Evolutionary conservation across 2,113 vertebrate genomes (phyloP).

Genomic region (Protomyctophum bolini): DNA sequence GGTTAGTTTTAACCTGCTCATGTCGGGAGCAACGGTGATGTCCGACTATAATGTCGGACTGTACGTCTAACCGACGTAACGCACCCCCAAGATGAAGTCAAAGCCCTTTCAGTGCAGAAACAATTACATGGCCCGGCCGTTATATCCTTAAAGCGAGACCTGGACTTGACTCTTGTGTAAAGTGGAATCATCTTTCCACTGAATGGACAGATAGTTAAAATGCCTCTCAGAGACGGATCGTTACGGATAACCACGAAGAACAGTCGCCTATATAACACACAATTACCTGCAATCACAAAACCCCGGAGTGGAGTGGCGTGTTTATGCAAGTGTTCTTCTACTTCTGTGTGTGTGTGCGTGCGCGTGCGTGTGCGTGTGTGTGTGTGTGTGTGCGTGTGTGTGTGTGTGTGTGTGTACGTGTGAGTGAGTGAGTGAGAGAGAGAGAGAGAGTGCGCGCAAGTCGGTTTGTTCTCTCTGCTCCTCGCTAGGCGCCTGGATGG

Average conservation of each 20-base stretch:
- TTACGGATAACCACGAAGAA: constrained; percentile 77
- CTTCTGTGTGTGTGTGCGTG: constrained; percentile 27
- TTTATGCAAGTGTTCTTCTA: constrained; percentile 76
- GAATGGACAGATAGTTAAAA: constrained; percentile 70
- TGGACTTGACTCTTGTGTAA: constrained; percentile 58
- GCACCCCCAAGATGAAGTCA: constrained; percentile 12
- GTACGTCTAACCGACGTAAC: no score
- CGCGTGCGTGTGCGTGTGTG: constrained; percentile 14
- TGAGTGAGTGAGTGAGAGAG: neutral
- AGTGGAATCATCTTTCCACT: constrained; percentile 73
- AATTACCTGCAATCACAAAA: constrained; percentile 79
- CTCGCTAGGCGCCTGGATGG: constrained; percentile 58
- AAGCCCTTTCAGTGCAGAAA: constrained; percentile 30
- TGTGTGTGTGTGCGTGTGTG: constrained; percentile 5
- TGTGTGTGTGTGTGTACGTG: no score
- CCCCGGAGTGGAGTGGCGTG: constrained; percentile 60
- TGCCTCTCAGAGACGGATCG: constrained; percentile 65
- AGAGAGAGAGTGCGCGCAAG: neutral
- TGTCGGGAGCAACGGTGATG: no score
- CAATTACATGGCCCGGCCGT: constrained; percentile 47
- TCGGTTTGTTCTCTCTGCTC: constrained; percentile 41
- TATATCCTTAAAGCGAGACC: constrained; percentile 38
- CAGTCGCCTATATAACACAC: constrained; percentile 71
- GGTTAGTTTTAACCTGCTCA: no score
- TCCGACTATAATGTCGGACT: no score